phyloP scores from a whole-genome alignment of 2,113 vertebrate species.

The Tringa solitaria region DNA sequence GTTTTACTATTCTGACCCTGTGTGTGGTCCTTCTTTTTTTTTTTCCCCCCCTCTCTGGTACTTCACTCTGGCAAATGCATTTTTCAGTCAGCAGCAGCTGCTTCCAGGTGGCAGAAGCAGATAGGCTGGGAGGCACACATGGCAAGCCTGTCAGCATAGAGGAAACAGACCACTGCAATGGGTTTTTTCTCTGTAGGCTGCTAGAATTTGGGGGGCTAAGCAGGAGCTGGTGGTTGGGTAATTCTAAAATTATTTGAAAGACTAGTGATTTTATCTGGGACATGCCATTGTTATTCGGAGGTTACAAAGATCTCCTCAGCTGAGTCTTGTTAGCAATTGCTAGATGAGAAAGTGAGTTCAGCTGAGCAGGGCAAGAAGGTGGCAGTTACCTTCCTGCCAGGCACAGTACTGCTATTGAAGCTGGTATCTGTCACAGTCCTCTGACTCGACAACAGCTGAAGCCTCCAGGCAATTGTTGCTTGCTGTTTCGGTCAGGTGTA shows the following conservation, averaged over 20 bases:
- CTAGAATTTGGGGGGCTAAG: neutral
- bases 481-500: neutral
- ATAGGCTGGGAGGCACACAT: neutral
- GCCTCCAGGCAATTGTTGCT: neutral
- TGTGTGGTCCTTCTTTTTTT: neutral
- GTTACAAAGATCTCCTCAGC: neutral
- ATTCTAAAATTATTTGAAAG: neutral
- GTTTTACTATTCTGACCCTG: neutral
- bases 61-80: neutral
- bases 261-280: neutral
- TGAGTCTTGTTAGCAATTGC: neutral
- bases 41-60: neutral
- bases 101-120: neutral
- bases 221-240: neutral
- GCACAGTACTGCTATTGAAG: neutral
- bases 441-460: neutral
- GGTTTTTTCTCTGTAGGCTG: neutral
- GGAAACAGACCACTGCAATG: neutral
- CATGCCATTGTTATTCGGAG: neutral
- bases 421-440: neutral
- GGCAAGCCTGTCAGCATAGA: neutral
- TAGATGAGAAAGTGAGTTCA: neutral
- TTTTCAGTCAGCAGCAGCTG: neutral
- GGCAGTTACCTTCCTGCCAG: neutral
- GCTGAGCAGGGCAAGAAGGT: neutral